phyloP scores from a whole-genome alignment of 2,113 vertebrate species.

The Corynorhinus townsendii region DNA sequence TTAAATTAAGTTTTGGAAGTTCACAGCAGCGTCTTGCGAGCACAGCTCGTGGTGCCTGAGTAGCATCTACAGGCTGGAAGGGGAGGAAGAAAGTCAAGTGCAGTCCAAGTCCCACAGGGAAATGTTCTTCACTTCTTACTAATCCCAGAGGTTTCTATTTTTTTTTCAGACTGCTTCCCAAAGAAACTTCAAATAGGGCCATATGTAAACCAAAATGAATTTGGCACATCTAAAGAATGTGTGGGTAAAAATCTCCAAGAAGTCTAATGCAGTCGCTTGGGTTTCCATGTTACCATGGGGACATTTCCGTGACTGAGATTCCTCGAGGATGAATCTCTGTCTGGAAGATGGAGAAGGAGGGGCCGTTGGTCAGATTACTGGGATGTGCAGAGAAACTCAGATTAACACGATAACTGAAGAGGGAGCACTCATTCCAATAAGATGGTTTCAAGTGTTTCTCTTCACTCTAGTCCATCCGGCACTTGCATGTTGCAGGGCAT shows the following conservation, averaged over 20 bases:
- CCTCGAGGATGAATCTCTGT: neutral
- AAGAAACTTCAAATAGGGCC: neutral
- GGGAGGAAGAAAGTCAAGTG: too few species aligned
- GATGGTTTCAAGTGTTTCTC: fast-evolving
- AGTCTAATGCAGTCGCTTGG: neutral
- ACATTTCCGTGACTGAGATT: neutral
- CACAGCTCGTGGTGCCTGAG: neutral
- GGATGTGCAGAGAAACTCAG: neutral
- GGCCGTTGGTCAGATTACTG: too few species aligned
- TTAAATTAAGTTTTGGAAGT: neutral
- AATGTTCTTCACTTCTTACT: neutral
- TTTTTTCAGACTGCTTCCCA: neutral
- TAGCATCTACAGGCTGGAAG: fast-evolving
- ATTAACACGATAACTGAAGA: fast-evolving
- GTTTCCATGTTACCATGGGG: neutral
- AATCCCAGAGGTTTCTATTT: neutral
- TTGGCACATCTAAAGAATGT: slow-evolving; percentile 20
- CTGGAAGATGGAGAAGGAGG: neutral
- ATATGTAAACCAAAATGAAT: slow-evolving; percentile 31
- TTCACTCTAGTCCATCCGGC: too few species aligned
- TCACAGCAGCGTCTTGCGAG: neutral
- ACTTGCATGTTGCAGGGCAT: neutral
- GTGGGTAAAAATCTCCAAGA: slow-evolving; percentile 4
- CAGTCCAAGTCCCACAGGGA: too few species aligned
- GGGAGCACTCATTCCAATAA: fast-evolving